Evolutionary conservation across 2,797 vertebrate species (phyloP), one percentile per base, ranked within the genome.

Genomic region (Alosa sapidissima): DNA sequence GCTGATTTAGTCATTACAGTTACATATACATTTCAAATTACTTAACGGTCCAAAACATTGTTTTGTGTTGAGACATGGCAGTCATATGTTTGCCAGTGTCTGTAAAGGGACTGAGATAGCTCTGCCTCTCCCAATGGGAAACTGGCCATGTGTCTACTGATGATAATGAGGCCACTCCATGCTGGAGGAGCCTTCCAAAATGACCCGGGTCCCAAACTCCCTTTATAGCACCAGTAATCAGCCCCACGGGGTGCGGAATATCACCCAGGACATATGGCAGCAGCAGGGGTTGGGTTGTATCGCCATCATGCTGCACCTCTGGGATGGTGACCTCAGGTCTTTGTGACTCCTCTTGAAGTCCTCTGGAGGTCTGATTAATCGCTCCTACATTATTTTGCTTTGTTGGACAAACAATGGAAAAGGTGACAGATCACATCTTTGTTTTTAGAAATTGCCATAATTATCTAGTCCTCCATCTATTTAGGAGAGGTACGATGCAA

Each of bases 81-180:
- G 49, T 51, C 49, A 9, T 41, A 41, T 60, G 55, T n/a, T 5
- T 60, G 55, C 21, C 16, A 11, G 58, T n/a, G 5, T 60, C 24
- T 65, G 62, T 65, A 24, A 33, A 9, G 24, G 62, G 24, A 24
- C 0, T 33, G 33, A 68, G 62, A 8, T 36, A 68, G 6, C 85
- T 65, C 82, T 84, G 52, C 84, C 78, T 86, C 60, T 55, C 54
- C 58, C 84, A 83, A 84, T 84, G 81, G 60, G 84, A 19, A 51
- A 52, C 55, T 82, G 81, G 28, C 85, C 81, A 85, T 84, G 86
- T 88, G 68, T 55, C 72, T 11, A 45, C 82, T 82, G 87, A 85
- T 86, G 52, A 51, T 45, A 68, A 60, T 68, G 85, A 83, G 72
- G 81, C 86, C 5, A 10, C 65, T 86, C 86, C 58, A 54, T 49